Base-by-base conservation (phyloP, 1,140 invertebrate genomes). In the Ooceraea biroi region DNA sequence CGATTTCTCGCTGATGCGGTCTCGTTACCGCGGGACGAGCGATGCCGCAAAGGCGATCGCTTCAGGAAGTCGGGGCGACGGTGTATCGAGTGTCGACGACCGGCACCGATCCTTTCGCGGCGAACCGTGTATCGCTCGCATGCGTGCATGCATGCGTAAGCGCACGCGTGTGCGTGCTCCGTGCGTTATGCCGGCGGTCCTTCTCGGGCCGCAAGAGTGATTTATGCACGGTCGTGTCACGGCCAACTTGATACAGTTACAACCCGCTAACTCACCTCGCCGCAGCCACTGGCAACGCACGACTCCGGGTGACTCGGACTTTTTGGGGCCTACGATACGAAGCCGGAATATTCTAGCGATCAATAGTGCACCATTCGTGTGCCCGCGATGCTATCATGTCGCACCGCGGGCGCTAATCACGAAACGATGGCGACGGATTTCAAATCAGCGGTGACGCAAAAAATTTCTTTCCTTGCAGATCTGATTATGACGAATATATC, bases 231-330 rank as follows among this genome's bases (percentile, higher is more conserved):
- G 82, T 92, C 92, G 90, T 93, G 93, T 94, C 92, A 93, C 91
- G 91, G 92, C 91, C 90, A 93, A 93, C 91, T 93, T 93, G 91
- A 94, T 94, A 92, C 92, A 93, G 92, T 94, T 94, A 94, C 92
- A 93, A 94, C 88, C 89, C 90, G 91, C 91, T 92, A 92, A 93
- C 90, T 93, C 89, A 89, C 85, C 89, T 91, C 90, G 84, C 82
- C 76, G 57, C 84, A 83, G 50, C 80, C 68, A 82, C 76, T 80
- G 80, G 60, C 82, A 78, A 36, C 52, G 50, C 60, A 77, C 50
- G 48, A 41, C 76, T 86, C 60, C 66, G 73, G 60, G 50, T 66
- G 63, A 74, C 50, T 86, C 77, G 83, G 22, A 68, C 72, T 85
- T 86, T 86, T 36, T 86, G 12, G 57, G 58, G 19, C 36, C 41